Evolutionary conservation across 2,113 vertebrate genomes (phyloP), one percentile per base, ranked within the genome.

Genomic region (Recurvirostra avosetta): DNA sequence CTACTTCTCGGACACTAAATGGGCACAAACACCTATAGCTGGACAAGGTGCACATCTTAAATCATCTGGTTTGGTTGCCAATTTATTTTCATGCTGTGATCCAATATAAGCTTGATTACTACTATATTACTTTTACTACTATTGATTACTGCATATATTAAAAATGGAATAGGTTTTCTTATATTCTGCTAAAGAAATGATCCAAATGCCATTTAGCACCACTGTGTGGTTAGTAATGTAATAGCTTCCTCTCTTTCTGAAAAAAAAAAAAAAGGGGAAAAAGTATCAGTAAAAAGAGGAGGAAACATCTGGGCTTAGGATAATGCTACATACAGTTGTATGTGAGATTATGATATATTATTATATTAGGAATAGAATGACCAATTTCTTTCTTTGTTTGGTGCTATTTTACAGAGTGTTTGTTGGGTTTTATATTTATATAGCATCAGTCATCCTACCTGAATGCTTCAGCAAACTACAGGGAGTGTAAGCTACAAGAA

Each of bases 161-260:
- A 82, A 86, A 83, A 86, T 78, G 13, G 55, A 88, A 59, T 16
- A 41, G 6, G 5, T 94, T 88, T 90, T 95, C 50, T 85, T 83
- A 63, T 21, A 49, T 41, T 90, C 47, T 67, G 18, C 71, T 80
- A 58, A 59, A 76, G 12, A 74, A 65, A 81, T 52, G 3, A 80
- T 93, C 40, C 15, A 93, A 75, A 45, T 93, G 55, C 22, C 38
- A 85, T 86, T 55, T 92, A 96, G 88, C 93, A 90, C 97, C 97
- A 97, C 92, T 90, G 8, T 87, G 95, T 97, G 98, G 93, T 78
- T 68, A 47, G 41, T 53, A 63, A 34, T 66, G 40, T 43, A 89
- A 92, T 85, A 92, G 32, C 78, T 59, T 38, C 25, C 27, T 14
- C 30, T 74, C 5, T 25, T 6, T 16, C 23, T 50, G 22, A 25